Conservation (phyloP, 2,888 invertebrate species). For the Drosophila lutescens region DNA sequence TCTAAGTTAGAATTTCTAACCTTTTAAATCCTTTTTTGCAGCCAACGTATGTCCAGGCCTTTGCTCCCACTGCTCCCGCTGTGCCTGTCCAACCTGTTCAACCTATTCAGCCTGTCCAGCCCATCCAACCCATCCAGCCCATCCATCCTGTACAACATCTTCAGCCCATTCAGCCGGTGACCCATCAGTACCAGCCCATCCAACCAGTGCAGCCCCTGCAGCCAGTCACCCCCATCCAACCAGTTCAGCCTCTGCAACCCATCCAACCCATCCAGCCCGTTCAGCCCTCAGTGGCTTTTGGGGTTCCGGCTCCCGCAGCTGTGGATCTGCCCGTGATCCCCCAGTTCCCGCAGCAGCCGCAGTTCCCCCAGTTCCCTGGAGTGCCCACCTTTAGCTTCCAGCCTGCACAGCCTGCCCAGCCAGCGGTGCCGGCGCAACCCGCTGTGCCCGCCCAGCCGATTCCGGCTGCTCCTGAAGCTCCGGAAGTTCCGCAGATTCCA, state of each 20-base stretch:
- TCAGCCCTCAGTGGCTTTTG: conserved; percentile 42
- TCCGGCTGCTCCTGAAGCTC: conserved; percentile 42
- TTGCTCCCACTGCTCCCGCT: conserved; percentile 40
- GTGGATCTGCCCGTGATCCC: conserved; percentile 50
- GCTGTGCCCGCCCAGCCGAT: conserved; percentile 48
- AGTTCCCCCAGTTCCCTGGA: conserved; percentile 55
- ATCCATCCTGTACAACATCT: conserved; percentile 53
- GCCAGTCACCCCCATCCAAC: conserved; percentile 18
- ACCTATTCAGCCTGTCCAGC: conserved; percentile 23
- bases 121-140: conserved; percentile 14
- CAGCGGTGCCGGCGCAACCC: conserved; percentile 34
- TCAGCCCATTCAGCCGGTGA: conserved; percentile 44
- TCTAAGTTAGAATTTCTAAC: no score
- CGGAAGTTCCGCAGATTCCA: conserved; percentile 42
- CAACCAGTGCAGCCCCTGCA: conserved; percentile 34
- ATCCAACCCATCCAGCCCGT: conserved; percentile 46
- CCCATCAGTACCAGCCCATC: conserved; percentile 20
- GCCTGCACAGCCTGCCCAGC: conserved; percentile 44
- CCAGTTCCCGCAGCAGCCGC: conserved; percentile 33
- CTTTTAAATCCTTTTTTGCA: conserved; percentile 15
- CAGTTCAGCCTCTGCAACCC: conserved; percentile 24
- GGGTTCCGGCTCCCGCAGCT: conserved; percentile 44
- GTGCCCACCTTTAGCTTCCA: conserved; percentile 62
- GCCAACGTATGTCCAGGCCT: conserved; percentile 59
- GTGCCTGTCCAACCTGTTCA: conserved; percentile 23